Base-by-base conservation (phyloP, 1,140 invertebrate species). In the Drosophila pectinifera region DNA sequence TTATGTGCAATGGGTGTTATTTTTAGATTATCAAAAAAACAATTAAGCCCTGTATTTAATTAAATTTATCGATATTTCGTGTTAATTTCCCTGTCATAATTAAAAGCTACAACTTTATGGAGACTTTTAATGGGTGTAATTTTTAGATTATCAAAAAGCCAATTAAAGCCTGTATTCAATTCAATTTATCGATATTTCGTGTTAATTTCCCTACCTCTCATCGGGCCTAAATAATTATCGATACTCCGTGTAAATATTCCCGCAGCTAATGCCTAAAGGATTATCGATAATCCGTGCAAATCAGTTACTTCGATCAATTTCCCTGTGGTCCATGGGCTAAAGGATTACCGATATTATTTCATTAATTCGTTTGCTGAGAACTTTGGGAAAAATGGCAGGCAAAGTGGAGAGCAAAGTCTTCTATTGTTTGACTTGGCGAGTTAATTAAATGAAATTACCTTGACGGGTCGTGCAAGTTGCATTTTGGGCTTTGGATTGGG, bases 361-460 rank as follows among this genome's bases (percentile, higher is more conserved):
- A 68, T 49, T 51, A 34, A 28, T 22, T 22, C 5, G 11, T 11
- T 31, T 6, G 11, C 31, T 22, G 61, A 43, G 16, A 20, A 34
- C 26, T 31, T 20, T 14, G 7, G 8, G 4, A 6, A 5, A 34
- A 34, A 46, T 13, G 41, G 13, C 42, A 34, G 26, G 2, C 28
- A 36, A 39, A 57, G 54, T 75, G 34, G 24, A 69, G 36, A 36
- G 31, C 14, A 26, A 57, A 49, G 16, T 53, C 26, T 34, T 14
- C 34, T 34, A 24, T 54, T 72, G 45, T 55, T 61, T 61, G 48
- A 62, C 59, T 80, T 56, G 59, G 77, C 49, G 41, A 82, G 82
- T 88, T 86, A 86, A 88, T 88, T 88, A 89, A 88, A 88, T 88
- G 34, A 67, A 81, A 86, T 81, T 77, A 73, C 73, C 57, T 68